Conservation (phyloP, 2,113 vertebrate species). For the Triplophysa rosa region DNA sequence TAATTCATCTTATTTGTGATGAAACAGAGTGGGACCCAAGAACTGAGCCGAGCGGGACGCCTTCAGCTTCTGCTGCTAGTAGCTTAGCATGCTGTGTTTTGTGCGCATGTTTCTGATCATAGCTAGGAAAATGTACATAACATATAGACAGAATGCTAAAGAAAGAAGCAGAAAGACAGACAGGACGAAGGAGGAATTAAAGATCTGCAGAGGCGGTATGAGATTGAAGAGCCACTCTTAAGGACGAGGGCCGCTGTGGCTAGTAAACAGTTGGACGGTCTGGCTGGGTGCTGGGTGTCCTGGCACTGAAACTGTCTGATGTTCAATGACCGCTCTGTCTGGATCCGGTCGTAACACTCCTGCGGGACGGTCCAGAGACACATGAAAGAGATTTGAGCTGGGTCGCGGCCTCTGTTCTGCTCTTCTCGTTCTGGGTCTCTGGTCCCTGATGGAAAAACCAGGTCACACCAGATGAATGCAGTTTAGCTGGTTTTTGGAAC, state of each 20-base stretch:
- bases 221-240: constrained; percentile 8
- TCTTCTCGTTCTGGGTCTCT: background rate
- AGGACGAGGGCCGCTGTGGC: constrained; percentile 4
- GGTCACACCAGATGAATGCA: constrained; percentile 2
- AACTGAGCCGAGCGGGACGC: too few species aligned
- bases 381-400: constrained; percentile 40
- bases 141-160: background rate
- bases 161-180: background rate
- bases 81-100: too few species aligned
- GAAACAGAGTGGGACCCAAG: too few species aligned
- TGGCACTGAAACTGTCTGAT: background rate
- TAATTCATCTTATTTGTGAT: too few species aligned
- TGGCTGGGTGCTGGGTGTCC: background rate
- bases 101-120: too few species aligned
- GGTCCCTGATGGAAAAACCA: constrained; percentile 1
- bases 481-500: background rate
- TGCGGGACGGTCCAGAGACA: constrained; percentile 37
- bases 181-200: background rate
- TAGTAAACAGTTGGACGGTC: background rate
- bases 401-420: constrained; percentile 21
- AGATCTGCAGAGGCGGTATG: background rate
- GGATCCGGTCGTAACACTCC: background rate
- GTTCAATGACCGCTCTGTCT: constrained; percentile 20
- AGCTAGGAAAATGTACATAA: too few species aligned
- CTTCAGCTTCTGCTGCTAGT: too few species aligned